Percentiles rank a stretch among this genome's conserved stretches.
These are phyloP conservation scores for Lasiurus borealis DNA, from an alignment of 2,113 vertebrate species.

Conservation along the genomic window DNA sequence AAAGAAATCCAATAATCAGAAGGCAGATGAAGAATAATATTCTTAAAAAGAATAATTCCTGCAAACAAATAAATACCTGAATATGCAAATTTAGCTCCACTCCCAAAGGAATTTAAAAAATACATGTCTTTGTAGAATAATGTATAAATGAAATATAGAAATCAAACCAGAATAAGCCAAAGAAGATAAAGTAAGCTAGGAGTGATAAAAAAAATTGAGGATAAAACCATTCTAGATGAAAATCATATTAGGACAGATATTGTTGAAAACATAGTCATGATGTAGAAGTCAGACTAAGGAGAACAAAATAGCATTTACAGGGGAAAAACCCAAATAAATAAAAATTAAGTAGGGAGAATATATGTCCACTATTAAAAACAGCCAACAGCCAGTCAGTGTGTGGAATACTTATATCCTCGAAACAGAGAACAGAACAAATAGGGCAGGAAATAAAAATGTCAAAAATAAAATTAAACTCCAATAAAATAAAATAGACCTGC, in stretches of 20 bases:
- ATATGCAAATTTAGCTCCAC: neutral
- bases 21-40: neutral
- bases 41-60: neutral
- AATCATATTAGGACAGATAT: slow-evolving; percentile 19
- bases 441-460: neutral
- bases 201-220: neutral
- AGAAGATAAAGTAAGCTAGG: neutral
- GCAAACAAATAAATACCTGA: neutral
- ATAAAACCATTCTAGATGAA: neutral
- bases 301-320: slow-evolving; percentile 26
- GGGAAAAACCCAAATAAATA: neutral
- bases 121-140: neutral
- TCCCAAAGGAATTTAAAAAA: neutral
- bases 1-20: neutral
- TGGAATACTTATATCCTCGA: neutral
- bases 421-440: neutral
- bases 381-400: neutral
- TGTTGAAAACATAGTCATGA: neutral
- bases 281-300: neutral
- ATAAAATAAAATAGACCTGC: neutral
- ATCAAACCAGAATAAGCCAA: slow-evolving; percentile 19
- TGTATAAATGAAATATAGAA: neutral
- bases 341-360: neutral
- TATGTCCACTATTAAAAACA: neutral
- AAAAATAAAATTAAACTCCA: slow-evolving; percentile 1